These are phyloP conservation scores for Fukomys damarensis DNA, from an alignment of 2,113 vertebrate genomes.

Conservation along the genomic window DNA sequence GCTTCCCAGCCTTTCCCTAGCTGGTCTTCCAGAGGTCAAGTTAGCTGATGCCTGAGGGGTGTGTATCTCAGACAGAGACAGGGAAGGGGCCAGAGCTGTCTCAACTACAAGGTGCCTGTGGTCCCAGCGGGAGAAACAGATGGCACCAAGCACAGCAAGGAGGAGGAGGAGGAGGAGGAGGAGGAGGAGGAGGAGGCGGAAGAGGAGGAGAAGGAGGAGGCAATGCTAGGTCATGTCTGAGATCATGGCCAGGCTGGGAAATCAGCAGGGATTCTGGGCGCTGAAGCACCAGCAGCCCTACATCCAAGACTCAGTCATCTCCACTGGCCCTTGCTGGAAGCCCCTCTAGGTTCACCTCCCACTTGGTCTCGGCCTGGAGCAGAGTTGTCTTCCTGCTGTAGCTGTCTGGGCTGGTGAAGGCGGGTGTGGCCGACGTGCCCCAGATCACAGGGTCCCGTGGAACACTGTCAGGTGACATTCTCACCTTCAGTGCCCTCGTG, in stretches of 20 bases:
- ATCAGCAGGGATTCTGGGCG: background rate
- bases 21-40: background rate
- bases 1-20: background rate
- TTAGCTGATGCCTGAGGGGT: background rate
- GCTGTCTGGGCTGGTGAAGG: background rate
- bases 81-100: background rate
- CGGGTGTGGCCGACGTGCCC: background rate
- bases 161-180: background rate
- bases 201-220: background rate
- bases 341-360: background rate
- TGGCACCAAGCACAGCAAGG: background rate
- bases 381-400: background rate
- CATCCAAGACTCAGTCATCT: background rate
- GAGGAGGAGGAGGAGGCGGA: too few species aligned
- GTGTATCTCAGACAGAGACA: background rate
- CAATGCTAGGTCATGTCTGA: background rate
- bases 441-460: background rate
- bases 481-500: background rate
- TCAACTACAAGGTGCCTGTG: background rate
- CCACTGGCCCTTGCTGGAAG: background rate
- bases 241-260: background rate
- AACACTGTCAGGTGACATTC: background rate
- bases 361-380: background rate
- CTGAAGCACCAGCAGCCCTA: background rate
- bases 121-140: background rate